A percentile compares a stretch with the other conserved stretches of the same genome.
Evolutionary conservation across 2,888 invertebrate genomes (phyloP).

Genomic region (Amblyteles armatorius): DNA sequence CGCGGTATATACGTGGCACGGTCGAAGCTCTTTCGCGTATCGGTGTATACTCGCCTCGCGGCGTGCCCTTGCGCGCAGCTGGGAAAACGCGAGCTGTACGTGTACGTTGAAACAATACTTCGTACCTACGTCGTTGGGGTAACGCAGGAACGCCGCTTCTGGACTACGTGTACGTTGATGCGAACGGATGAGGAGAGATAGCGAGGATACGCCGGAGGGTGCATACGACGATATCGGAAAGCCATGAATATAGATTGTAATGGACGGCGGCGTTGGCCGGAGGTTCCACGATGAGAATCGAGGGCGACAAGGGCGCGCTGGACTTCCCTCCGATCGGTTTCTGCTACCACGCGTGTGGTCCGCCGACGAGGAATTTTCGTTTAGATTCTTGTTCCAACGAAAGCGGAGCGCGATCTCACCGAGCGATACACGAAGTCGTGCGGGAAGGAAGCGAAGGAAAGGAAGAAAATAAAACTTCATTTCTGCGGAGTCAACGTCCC

Average conservation of each 20-base stretch:
- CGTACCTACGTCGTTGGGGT: slow-evolving; percentile 10
- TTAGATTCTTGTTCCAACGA: slow-evolving; percentile 51
- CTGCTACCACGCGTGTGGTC: slow-evolving; percentile 26
- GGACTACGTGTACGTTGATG: slow-evolving; percentile 29
- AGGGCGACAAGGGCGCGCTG: slow-evolving; percentile 11
- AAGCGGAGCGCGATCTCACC: slow-evolving; percentile 25
- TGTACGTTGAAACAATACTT: slow-evolving; percentile 8
- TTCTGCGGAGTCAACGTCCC: slow-evolving; percentile 27
- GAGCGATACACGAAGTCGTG: slow-evolving; percentile 16
- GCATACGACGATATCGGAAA: slow-evolving; percentile 63
- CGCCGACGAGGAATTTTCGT: slow-evolving; percentile 60
- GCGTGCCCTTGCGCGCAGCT: not conserved
- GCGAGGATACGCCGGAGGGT: slow-evolving; percentile 3
- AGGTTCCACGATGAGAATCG: slow-evolving; percentile 52
- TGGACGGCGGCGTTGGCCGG: slow-evolving; percentile 52
- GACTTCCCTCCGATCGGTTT: not conserved
- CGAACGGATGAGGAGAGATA: not conserved
- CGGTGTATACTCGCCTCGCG: slow-evolving; percentile 52
- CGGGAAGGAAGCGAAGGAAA: slow-evolving; percentile 11
- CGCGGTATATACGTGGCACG: slow-evolving; percentile 39
- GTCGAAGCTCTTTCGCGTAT: slow-evolving; percentile 49
- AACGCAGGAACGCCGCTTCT: slow-evolving; percentile 36
- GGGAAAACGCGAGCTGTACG: slow-evolving; percentile 9
- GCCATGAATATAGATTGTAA: slow-evolving; percentile 72
- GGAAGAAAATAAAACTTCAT: slow-evolving; percentile 42